Conservation (phyloP, 2,797 vertebrate genomes). For the Clarias platycephalus region DNA sequence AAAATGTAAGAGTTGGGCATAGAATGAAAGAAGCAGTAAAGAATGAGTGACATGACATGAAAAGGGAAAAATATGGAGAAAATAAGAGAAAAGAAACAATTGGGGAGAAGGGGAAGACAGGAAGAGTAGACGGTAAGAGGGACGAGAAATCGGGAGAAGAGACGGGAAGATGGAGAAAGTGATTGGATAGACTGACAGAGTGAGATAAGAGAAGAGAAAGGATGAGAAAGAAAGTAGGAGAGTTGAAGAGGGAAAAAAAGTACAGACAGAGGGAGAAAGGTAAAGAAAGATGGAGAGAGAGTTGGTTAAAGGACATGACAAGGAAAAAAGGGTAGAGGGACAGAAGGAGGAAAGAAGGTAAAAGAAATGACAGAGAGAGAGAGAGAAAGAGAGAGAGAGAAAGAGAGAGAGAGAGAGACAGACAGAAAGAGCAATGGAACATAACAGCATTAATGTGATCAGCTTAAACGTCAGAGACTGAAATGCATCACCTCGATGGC, state of each 20-base stretch:
- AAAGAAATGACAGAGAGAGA: neutral
- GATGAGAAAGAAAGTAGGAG: neutral
- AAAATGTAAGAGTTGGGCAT: neutral
- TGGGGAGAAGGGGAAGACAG: neutral
- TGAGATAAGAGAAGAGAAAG: neutral
- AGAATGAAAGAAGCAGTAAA: neutral
- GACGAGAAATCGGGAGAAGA: neutral
- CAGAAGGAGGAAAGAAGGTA: neutral
- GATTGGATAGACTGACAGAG: too few species aligned
- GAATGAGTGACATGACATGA: too few species aligned
- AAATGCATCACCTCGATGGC: too few species aligned
- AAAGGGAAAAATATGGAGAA: neutral
- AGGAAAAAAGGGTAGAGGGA: neutral
- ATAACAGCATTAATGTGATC: too few species aligned
- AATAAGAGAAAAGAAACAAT: neutral
- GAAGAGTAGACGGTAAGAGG: neutral
- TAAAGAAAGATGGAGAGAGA: neutral
- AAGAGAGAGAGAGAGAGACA: neutral
- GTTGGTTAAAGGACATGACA: too few species aligned
- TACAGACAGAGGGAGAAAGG: neutral
- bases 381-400: too few species aligned
- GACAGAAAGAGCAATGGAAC: neutral
- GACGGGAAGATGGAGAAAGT: neutral
- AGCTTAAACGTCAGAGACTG: too few species aligned
- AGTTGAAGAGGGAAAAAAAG: neutral